A percentile compares a stretch with the other conserved stretches of the same genome.
These are phyloP conservation scores for Drosophila mercatorum DNA, from an alignment of 2,888 invertebrate species.

Conservation along the genomic window DNA sequence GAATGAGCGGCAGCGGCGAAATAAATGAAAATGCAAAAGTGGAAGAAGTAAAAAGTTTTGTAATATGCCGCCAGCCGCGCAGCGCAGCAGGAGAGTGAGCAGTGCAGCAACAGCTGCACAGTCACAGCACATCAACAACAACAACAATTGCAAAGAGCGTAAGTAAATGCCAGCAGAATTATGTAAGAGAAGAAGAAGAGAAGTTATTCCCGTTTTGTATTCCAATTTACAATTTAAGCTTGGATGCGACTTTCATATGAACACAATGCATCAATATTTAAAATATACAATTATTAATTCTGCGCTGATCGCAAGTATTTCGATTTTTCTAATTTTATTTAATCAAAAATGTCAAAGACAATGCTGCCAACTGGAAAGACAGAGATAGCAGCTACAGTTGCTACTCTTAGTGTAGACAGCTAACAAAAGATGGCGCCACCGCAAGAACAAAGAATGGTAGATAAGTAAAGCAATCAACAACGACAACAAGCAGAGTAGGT, in stretches of 20 bases:
- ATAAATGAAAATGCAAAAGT: conserved; percentile 71
- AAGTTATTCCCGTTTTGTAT: not conserved
- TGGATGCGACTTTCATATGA: not conserved
- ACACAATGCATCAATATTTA: not conserved
- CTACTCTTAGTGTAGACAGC: conserved; percentile 17
- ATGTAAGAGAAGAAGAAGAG: not conserved
- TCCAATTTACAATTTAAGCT: conserved; percentile 1
- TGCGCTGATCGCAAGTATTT: not conserved
- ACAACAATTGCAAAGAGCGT: conserved; percentile 11
- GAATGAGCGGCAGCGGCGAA: conserved; percentile 57
- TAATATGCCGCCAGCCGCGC: conserved; percentile 53
- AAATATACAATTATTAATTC: not conserved
- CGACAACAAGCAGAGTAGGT: conserved; percentile 22
- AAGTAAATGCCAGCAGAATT: not conserved
- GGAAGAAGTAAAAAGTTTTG: conserved; percentile 71
- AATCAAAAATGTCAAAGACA: not conserved
- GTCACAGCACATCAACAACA: conserved; percentile 14
- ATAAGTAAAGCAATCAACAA: conserved; percentile 19
- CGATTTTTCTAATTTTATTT: conserved; percentile 21
- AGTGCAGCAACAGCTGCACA: conserved; percentile 21
- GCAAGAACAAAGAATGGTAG: not conserved
- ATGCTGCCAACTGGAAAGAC: conserved; percentile 28
- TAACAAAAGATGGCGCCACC: conserved; percentile 63
- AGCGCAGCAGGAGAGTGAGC: conserved; percentile 8
- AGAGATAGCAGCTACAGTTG: conserved; percentile 1